phyloP scores from a whole-genome alignment of 2,888 invertebrate species.

The Smittia sp. region DNA sequence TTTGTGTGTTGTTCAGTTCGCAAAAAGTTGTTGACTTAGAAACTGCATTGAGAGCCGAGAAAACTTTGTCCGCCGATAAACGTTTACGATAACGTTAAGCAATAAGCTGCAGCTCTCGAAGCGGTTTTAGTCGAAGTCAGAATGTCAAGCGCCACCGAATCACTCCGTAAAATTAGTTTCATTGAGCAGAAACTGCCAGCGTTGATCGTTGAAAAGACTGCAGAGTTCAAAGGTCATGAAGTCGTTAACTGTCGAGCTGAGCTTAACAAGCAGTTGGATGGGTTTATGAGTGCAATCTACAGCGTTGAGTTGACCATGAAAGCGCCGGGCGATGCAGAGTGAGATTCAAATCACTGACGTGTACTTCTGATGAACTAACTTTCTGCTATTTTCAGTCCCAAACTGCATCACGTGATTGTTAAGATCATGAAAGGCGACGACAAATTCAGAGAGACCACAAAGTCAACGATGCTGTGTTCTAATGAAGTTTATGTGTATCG shows the following conservation, averaged over 20 bases:
- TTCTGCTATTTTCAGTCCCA: background rate
- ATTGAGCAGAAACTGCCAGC: background rate
- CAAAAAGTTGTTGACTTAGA: no score
- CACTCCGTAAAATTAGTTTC: background rate
- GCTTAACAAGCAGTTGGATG: background rate
- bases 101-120: no score
- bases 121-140: no score
- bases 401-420: conserved; percentile 44
- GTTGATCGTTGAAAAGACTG: background rate
- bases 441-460: conserved; percentile 47
- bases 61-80: no score
- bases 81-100: no score
- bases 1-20: no score
- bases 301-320: background rate
- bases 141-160: no score
- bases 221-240: conserved; percentile 12
- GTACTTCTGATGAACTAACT: background rate
- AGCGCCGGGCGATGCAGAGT: background rate
- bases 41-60: no score
- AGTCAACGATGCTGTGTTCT: conserved; percentile 49
- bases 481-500: conserved; percentile 50
- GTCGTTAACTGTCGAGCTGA: conserved; percentile 22
- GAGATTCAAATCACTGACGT: no score
- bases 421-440: conserved; percentile 52
- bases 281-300: conserved; percentile 19